A percentile compares a stretch with the other conserved stretches of the same genome.
Evolutionary conservation across 2,113 vertebrate species (phyloP).

Genomic region (Zeus faber): DNA sequence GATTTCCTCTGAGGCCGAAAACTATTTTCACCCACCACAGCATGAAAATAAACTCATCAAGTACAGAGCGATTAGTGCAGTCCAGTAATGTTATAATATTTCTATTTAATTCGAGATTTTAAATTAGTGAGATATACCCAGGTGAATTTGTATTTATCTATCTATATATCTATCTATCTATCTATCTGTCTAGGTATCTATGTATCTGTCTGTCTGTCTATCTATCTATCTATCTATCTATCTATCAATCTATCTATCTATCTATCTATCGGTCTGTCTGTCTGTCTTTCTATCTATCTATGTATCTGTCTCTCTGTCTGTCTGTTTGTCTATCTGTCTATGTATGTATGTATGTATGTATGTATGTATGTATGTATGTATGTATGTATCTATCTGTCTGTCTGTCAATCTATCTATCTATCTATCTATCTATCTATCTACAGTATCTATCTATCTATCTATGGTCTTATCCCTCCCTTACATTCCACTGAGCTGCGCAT

Average conservation of each 20-base stretch:
- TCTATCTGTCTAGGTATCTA: too few relatives aligned
- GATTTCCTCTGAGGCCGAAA: too few relatives aligned
- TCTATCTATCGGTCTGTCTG: too few relatives aligned
- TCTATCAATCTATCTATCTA: neutral
- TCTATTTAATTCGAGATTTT: too few relatives aligned
- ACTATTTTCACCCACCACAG: neutral
- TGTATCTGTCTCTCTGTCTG: too few relatives aligned
- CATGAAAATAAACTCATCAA: neutral
- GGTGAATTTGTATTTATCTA: too few relatives aligned
- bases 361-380: neutral
- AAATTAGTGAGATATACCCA: too few relatives aligned
- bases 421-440: neutral
- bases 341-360: neutral
- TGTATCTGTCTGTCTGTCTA: too few relatives aligned
- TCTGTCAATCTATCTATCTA: neutral
- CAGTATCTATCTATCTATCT: neutral
- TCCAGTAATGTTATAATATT: too few relatives aligned
- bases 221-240: neutral
- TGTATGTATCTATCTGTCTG: too few relatives aligned
- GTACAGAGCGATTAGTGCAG: too few relatives aligned
- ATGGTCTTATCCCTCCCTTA: neutral
- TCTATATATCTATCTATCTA: too few relatives aligned
- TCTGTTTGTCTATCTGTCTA: neutral
- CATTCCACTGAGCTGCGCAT: slow-evolving; percentile 19
- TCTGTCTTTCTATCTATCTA: neutral